Base-by-base conservation (phyloP, 2,113 vertebrate species). In the Festucalex cinctus region DNA sequence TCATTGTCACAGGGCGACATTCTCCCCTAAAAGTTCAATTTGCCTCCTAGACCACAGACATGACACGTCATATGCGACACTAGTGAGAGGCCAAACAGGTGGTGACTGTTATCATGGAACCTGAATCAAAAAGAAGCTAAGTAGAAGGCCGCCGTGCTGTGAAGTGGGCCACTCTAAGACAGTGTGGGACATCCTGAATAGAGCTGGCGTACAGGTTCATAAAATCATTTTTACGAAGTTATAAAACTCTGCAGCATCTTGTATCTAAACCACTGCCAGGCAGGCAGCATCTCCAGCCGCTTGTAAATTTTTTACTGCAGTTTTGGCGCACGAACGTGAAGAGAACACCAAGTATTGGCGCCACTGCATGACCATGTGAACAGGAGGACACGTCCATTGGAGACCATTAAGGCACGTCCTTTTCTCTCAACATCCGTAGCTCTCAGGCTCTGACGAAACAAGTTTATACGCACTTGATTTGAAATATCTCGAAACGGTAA, bases 401-500 rank as follows among this genome's bases (percentile, higher is more conserved):
- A 89, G 83, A 88, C 88, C 85, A 28, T 82, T 90, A 90, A 90
- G 87, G 86, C 87, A 88, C 87, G 67, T 88, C 87, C 88, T 82
- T 43, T 81, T 82, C 83, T 75, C 73, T 70, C 80, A 70, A 80
- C 62, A 51, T 83, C 81, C 73, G 76, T 73, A 66, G 76, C 62
- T 63, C 26, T 59, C 68, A 32, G 49, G 70, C 70, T 81, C 68
- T 39, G 81, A 72, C 56, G 7, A 79, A 80, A 81, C n/a, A 80
- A 86, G 82, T 84, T 78, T 73, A 83, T 73, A 79, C 63, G 10
- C 65, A 82, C 72, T 73, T 68, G 69, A 73, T 69, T 79, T 53
- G 63, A 32, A 68, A 79, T 57, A 62, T 81, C 70, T 83, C 69
- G 17, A 77, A 83, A 83, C 32, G 64, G 67, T 43, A 79, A 79